A percentile compares a stretch with the other conserved stretches of the same genome.
Evolutionary conservation across 2,888 invertebrate species (phyloP).

Genomic region (Desoria tigrina): DNA sequence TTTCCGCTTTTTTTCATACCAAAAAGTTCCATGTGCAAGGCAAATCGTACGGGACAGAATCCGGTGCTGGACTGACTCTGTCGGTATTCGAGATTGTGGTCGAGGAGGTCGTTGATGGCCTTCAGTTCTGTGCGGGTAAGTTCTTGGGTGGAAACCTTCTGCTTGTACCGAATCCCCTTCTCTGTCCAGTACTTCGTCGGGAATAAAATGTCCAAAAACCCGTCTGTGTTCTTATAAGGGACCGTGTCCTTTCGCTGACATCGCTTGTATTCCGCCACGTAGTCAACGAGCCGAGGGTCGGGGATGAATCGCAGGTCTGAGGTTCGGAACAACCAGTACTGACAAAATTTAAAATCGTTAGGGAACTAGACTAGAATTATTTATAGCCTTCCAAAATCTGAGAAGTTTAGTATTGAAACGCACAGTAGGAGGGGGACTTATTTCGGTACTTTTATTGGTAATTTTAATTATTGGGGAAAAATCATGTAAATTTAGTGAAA

Average conservation of each 20-base stretch:
- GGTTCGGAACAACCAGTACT: constrained; percentile 38
- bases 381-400: no score
- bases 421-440: no score
- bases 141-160: constrained; percentile 30
- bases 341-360: no score
- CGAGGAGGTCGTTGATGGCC: constrained; percentile 24
- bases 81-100: constrained; percentile 20
- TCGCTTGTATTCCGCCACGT: constrained; percentile 35
- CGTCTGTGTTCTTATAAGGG: constrained; percentile 13
- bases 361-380: no score
- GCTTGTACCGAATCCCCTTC: constrained; percentile 28
- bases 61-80: constrained; percentile 20
- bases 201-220: constrained; percentile 31
- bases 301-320: constrained; percentile 38
- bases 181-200: constrained; percentile 36
- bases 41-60: constrained; percentile 36
- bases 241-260: constrained; percentile 27
- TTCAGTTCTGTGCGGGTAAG: constrained; percentile 23
- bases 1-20: constrained; percentile 24
- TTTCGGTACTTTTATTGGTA: no score
- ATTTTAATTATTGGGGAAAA: no score
- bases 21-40: constrained; percentile 37
- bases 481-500: neutral
- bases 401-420: no score
- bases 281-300: constrained; percentile 34